Evolutionary conservation across 2,888 invertebrate species (phyloP).

Genomic region (Timema cristinae): DNA sequence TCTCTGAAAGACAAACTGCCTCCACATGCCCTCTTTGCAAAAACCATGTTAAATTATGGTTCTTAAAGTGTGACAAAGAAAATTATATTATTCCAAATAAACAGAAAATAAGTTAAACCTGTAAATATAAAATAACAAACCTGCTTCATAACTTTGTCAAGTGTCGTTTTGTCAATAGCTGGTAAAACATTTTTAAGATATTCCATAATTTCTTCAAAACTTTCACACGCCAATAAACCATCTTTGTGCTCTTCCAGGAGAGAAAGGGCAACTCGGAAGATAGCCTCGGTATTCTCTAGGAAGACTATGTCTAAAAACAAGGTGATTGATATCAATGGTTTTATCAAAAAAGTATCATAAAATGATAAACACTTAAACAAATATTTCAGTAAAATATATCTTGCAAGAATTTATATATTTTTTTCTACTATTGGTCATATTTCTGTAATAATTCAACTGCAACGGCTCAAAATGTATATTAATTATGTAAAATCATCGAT

Average conservation of each 20-base stretch:
- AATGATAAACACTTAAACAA: not conserved
- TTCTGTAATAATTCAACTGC: no score
- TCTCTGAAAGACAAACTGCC: no score
- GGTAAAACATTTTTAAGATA: conserved; percentile 80
- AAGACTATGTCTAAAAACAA: conserved; percentile 74
- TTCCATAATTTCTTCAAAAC: conserved; percentile 91
- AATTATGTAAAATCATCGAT: no score
- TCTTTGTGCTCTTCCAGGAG: conserved; percentile 81
- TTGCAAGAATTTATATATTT: no score
- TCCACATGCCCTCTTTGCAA: no score
- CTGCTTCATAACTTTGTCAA: conserved; percentile 82
- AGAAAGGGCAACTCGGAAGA: conserved; percentile 85
- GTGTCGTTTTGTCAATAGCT: conserved; percentile 59
- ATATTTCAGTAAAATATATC: no score
- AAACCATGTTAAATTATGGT: no score
- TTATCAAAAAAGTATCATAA: not conserved
- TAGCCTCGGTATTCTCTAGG: conserved; percentile 82
- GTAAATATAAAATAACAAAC: conserved; percentile 45
- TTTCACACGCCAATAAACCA: conserved; percentile 75
- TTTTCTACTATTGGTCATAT: no score
- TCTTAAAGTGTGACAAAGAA: no score
- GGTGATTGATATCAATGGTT: not conserved
- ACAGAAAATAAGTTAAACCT: no score
- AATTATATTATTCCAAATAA: no score
- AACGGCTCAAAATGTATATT: no score